These are phyloP conservation scores for Spheniscus mendiculus DNA, from an alignment of 2,113 vertebrate species.

Conservation along the genomic window DNA sequence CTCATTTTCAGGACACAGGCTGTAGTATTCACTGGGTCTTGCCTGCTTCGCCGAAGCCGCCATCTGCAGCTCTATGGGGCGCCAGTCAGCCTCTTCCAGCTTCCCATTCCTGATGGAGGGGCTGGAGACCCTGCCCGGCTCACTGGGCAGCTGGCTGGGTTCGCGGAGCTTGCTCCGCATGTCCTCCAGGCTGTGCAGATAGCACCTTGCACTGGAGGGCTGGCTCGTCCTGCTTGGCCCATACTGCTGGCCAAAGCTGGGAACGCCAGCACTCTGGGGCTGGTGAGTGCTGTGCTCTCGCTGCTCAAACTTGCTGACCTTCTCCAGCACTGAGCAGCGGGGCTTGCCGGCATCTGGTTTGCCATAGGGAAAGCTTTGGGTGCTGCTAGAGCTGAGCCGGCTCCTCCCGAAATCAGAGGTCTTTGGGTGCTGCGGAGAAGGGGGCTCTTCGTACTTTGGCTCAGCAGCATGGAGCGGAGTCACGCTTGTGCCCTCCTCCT, in stretches of 20 bases:
- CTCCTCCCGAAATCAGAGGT: constrained; percentile 45
- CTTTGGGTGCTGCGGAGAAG: constrained; percentile 71
- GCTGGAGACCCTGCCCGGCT: not conserved
- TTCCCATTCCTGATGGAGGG: constrained; percentile 23
- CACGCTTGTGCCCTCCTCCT: not conserved
- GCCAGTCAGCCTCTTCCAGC: constrained; percentile 50
- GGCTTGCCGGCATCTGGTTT: constrained; percentile 53
- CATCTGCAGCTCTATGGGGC: not conserved
- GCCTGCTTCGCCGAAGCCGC: not conserved
- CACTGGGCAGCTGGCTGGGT: not conserved
- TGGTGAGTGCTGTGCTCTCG: constrained; percentile 76
- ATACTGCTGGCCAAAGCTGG: constrained; percentile 41
- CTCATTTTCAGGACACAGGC: constrained; percentile 52
- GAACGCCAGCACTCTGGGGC: constrained; percentile 46
- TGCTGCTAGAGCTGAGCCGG: constrained; percentile 60
- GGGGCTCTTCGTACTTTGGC: constrained; percentile 70
- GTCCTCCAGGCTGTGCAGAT: constrained; percentile 74
- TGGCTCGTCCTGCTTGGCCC: constrained; percentile 3
- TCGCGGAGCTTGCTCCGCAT: constrained; percentile 60
- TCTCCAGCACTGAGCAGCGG: constrained; percentile 88
- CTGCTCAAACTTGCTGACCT: constrained; percentile 88
- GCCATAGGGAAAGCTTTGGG: constrained; percentile 31
- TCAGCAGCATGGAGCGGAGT: constrained; percentile 26
- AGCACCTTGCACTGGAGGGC: not conserved
- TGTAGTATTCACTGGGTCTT: not conserved